phyloP scores from a whole-genome alignment of 2,113 vertebrate genomes.

The Lepus europaeus region DNA sequence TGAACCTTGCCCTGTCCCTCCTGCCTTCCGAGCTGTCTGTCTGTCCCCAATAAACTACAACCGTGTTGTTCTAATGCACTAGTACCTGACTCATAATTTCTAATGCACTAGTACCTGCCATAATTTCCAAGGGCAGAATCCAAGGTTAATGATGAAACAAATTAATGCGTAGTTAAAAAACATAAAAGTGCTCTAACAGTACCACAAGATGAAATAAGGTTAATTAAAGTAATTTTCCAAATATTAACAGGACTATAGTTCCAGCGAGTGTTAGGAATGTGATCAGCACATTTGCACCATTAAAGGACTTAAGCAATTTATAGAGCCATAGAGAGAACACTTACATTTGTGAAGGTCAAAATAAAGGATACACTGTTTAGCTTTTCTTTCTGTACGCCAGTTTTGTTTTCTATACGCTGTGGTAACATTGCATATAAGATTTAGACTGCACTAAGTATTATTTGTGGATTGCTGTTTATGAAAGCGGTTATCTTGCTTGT shows the following conservation, averaged over 20 bases:
- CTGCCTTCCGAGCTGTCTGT: background rate
- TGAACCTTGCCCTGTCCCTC: background rate
- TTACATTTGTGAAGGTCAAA: conserved; percentile 57
- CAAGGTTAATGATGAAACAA: conserved; percentile 78
- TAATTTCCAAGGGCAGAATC: conserved; percentile 61
- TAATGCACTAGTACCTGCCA: background rate
- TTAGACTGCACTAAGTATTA: conserved; percentile 1
- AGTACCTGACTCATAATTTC: background rate
- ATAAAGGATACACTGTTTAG: background rate
- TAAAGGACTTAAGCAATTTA: conserved; percentile 57
- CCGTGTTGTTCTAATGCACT: background rate
- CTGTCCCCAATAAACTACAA: background rate
- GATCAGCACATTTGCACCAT: conserved; percentile 49
- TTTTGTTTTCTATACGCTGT: background rate
- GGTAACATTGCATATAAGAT: background rate
- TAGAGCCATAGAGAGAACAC: background rate
- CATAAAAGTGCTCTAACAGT: conserved; percentile 36
- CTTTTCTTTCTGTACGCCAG: conserved; percentile 28
- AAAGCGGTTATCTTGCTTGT: conserved; percentile 23
- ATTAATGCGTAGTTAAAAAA: conserved; percentile 63
- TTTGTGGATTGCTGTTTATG: conserved; percentile 63
- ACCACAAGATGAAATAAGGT: conserved; percentile 70
- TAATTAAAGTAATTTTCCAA: conserved; percentile 80
- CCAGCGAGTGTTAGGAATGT: conserved; percentile 17
- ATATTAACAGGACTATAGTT: conserved; percentile 61